phyloP scores from a whole-genome alignment of 2,888 invertebrate species.

The Palloptera scutellata region DNA sequence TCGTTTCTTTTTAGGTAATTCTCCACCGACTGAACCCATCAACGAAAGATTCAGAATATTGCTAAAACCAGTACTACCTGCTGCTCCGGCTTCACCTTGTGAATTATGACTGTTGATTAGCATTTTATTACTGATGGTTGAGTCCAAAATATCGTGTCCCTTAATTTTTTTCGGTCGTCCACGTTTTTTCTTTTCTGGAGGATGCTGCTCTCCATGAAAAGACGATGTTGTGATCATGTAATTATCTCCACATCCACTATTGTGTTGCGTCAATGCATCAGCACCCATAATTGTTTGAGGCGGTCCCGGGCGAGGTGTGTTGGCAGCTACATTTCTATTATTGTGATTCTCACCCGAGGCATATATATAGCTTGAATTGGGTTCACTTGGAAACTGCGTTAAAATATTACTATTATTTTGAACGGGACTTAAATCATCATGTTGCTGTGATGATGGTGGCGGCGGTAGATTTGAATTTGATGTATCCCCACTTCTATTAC shows the following conservation, averaged over 20 bases:
- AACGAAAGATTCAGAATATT: conserved; percentile 57
- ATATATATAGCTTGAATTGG: conserved; percentile 14
- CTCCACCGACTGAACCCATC: conserved; percentile 56
- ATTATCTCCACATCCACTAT: not conserved
- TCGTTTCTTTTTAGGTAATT: conserved; percentile 84
- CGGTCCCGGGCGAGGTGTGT: too few species aligned
- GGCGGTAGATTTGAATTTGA: conserved; percentile 7
- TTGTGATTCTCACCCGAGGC: conserved; percentile 3
- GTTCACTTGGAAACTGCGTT: conserved; percentile 2
- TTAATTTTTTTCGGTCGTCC: conserved; percentile 82
- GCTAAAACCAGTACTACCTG: conserved; percentile 64
- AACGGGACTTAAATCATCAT: too few species aligned
- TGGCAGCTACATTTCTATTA: not conserved
- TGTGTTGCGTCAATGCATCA: too few species aligned
- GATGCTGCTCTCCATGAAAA: conserved; percentile 34
- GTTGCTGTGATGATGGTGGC: conserved; percentile 5
- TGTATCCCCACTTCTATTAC: not conserved
- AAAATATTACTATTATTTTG: too few species aligned
- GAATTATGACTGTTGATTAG: conserved; percentile 32
- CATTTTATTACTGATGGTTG: conserved; percentile 67
- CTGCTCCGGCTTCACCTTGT: conserved; percentile 11
- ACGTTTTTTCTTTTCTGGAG: conserved; percentile 84
- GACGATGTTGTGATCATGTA: not conserved
- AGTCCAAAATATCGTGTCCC: conserved; percentile 64
- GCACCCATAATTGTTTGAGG: too few species aligned